Evolutionary conservation across 2,113 vertebrate genomes (phyloP), one percentile per base, ranked within the genome.

Genomic region (Rutilus rutilus): DNA sequence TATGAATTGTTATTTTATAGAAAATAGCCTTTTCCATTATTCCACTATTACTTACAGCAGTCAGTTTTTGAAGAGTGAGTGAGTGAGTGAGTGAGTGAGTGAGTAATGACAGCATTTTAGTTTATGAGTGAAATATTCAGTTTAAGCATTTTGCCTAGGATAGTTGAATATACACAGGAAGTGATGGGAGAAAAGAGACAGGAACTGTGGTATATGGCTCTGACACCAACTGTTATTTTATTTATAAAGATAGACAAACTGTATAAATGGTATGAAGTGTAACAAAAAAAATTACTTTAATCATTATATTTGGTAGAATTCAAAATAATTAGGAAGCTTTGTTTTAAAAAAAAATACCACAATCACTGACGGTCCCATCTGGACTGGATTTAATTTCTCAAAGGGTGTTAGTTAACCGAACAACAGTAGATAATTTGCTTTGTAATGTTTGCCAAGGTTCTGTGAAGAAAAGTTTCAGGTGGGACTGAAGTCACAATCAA

Each of bases 341-440:
- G 33, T 36, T 33, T 17, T 36, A 30, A 17, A 67, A 65, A 6
- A 15, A 33, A 39, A 21, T 11, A 23, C 1, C 1, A 2, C 33
- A 42, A 71, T 71, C 33, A 11, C 67, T 71, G 67, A 12, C 2
- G 11, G n/a, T 71, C 21, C 67, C 33, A 71, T 71, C 67, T 5
- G 9, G 21, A 71, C 10, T 71, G 36, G 36, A 71, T 71, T 71
- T 71, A 21, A 71, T 71, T 71, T 71, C 67, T 71, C 67, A 71
- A 23, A 42, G 67, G 67, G 11, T 23, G 69, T 9, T 21, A 42
- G 67, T 71, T 71, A 42, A 42, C 39, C 11, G 69, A 42, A 73
- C 9, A 39, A 71, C 21, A 73, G 33, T 39, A 23, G 67, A 10
- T 42, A 42, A 71, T 73, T 42, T 42, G 69, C 42, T 73, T 9